phyloP scores from a whole-genome alignment of 1,140 invertebrate species.

The Cydia strobilella region DNA sequence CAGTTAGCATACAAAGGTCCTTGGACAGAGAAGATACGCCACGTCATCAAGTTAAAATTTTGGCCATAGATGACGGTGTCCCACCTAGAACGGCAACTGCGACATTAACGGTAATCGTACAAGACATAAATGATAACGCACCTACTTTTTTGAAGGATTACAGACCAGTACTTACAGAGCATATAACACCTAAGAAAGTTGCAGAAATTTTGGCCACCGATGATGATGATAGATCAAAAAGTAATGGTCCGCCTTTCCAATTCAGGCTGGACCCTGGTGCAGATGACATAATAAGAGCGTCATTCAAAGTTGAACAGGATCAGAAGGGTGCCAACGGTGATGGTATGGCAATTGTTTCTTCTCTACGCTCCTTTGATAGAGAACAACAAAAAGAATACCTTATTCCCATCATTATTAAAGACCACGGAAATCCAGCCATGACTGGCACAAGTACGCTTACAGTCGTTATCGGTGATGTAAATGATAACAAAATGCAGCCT shows the following conservation, averaged over 20 bases:
- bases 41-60: conserved; percentile 95
- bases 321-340: conserved; percentile 97
- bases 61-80: conserved; percentile 96
- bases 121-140: conserved; percentile 98
- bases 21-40: conserved; percentile 95
- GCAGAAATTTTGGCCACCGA: conserved; percentile 97
- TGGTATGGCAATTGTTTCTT: conserved; percentile 96
- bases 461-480: conserved; percentile 97
- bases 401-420: conserved; percentile 96
- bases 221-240: conserved; percentile 95
- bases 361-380: conserved; percentile 94
- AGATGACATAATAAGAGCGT: conserved; percentile 94
- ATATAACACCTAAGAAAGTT: conserved; percentile 92
- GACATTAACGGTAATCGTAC: conserved; percentile 95
- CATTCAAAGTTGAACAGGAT: conserved; percentile 97
- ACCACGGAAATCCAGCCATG: conserved; percentile 93
- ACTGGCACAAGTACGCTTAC: conserved; percentile 97
- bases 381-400: conserved; percentile 97
- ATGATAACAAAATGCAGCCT: conserved; percentile 98
- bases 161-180: conserved; percentile 94
- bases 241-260: conserved; percentile 96
- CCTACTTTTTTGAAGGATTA: conserved; percentile 96
- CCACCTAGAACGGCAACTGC: conserved; percentile 97
- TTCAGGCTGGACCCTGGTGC: conserved; percentile 96
- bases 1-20: conserved; percentile 94